Percentiles rank a stretch among this genome's conserved stretches.
These are phyloP conservation scores for Lethenteron reissneri DNA, from an alignment of 2,113 vertebrate species.

Conservation along the genomic window DNA sequence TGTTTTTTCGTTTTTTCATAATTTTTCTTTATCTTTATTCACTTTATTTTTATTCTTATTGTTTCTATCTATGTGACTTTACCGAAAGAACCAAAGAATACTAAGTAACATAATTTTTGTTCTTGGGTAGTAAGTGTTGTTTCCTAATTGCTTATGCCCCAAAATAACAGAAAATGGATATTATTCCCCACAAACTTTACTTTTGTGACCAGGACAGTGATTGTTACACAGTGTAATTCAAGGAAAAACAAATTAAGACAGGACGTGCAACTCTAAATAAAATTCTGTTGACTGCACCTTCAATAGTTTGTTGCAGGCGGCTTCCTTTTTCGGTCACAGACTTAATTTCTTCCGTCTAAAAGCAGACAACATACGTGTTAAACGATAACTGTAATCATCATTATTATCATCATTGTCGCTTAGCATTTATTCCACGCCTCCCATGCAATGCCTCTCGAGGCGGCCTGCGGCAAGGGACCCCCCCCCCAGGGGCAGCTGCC, in stretches of 20 bases:
- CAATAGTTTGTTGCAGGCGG: constrained; percentile 38
- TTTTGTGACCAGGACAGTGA: background rate
- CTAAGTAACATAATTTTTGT: no score
- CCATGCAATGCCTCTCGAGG: background rate
- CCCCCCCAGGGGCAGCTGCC: background rate
- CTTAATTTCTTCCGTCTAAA: constrained; percentile 50
- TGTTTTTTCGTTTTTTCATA: no score
- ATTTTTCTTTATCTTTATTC: no score
- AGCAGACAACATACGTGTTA: constrained; percentile 11
- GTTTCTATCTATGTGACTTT: no score
- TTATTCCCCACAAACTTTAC: no score
- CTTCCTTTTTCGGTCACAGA: constrained; percentile 35
- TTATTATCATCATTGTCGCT: no score
- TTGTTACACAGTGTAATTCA: background rate
- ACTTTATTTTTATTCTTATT: no score
- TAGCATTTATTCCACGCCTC: background rate
- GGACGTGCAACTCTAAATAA: background rate
- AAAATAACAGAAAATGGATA: no score
- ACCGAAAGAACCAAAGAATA: no score
- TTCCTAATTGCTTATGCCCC: no score
- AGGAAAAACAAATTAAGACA: background rate
- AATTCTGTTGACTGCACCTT: constrained; percentile 40
- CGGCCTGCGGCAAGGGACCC: background rate
- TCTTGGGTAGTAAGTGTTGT: no score
- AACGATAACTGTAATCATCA: background rate